phyloP scores from a whole-genome alignment of 2,113 vertebrate genomes.

The Aptenodytes forsteri region DNA sequence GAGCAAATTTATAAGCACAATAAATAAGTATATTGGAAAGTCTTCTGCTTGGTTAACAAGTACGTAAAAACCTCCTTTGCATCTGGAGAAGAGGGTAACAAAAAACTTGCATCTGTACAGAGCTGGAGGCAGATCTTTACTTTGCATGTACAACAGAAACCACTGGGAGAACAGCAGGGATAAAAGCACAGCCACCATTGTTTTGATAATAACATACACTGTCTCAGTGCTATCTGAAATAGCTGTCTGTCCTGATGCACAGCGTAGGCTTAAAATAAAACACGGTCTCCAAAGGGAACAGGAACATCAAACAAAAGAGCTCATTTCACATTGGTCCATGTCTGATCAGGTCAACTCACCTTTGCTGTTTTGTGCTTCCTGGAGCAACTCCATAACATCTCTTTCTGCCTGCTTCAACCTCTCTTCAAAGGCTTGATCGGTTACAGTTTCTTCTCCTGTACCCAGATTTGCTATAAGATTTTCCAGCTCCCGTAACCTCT shows the following conservation, averaged over 20 bases:
- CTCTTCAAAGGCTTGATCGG: conserved; percentile 92
- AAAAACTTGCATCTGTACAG: background rate
- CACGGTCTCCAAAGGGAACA: background rate
- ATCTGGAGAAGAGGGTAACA: background rate
- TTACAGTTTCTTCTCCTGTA: conserved; percentile 82
- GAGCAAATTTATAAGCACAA: background rate
- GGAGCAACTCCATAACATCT: conserved; percentile 86
- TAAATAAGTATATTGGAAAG: background rate
- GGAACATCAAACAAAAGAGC: background rate
- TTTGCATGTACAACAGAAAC: background rate
- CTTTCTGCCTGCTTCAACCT: conserved; percentile 89
- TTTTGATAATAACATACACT: background rate
- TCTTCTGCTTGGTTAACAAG: background rate
- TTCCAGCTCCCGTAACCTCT: conserved; percentile 90
- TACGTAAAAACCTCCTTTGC: background rate
- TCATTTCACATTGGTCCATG: background rate
- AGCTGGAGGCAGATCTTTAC: background rate
- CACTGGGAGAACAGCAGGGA: background rate
- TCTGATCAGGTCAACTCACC: conserved; percentile 69
- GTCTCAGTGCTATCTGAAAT: background rate
- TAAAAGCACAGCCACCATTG: background rate
- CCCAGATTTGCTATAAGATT: conserved; percentile 88
- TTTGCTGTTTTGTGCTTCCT: conserved; percentile 90
- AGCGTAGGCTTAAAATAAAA: background rate
- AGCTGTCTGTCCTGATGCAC: background rate